Percentiles rank a stretch among this genome's conserved stretches.
phyloP scores from a whole-genome alignment of 1,140 invertebrate species.

The Brachionus calyciflorus region DNA sequence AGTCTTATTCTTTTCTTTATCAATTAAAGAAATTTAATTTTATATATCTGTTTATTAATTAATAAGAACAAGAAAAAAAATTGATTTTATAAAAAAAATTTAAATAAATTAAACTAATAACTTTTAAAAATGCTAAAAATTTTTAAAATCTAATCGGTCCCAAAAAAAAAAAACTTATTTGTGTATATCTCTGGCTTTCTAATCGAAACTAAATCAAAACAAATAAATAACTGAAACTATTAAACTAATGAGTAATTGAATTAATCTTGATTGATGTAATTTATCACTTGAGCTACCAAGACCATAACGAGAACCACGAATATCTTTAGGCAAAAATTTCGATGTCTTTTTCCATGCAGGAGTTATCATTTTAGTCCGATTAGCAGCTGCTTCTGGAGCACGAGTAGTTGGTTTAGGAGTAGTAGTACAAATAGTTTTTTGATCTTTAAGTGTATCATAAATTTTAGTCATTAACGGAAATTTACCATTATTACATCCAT shows the following conservation, averaged over 20 bases:
- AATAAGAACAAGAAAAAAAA: no score
- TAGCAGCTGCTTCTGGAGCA: neutral
- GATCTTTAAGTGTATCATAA: constrained; percentile 27
- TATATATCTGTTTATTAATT: no score
- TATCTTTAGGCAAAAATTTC: constrained; percentile 31
- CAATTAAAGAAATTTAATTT: no score
- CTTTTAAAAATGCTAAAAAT: neutral
- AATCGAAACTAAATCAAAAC: no score
- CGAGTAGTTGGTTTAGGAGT: constrained; percentile 19
- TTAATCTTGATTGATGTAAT: neutral
- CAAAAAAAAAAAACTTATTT: neutral
- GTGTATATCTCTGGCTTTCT: neutral
- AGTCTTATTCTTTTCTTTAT: no score
- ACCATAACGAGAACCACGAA: constrained; percentile 8
- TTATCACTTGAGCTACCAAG: neutral
- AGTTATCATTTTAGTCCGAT: constrained; percentile 4
- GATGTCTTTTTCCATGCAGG: constrained; percentile 36
- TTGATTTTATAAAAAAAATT: neutral
- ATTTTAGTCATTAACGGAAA: constrained; percentile 45
- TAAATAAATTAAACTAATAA: neutral
- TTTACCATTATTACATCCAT: constrained; percentile 40
- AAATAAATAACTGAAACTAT: neutral
- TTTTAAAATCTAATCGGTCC: neutral
- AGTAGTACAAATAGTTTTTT: constrained; percentile 5
- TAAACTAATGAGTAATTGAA: neutral